Percentiles rank a stretch among this genome's conserved stretches.
phyloP scores from a whole-genome alignment of 2,888 invertebrate genomes.

The Drosophila histrio region DNA sequence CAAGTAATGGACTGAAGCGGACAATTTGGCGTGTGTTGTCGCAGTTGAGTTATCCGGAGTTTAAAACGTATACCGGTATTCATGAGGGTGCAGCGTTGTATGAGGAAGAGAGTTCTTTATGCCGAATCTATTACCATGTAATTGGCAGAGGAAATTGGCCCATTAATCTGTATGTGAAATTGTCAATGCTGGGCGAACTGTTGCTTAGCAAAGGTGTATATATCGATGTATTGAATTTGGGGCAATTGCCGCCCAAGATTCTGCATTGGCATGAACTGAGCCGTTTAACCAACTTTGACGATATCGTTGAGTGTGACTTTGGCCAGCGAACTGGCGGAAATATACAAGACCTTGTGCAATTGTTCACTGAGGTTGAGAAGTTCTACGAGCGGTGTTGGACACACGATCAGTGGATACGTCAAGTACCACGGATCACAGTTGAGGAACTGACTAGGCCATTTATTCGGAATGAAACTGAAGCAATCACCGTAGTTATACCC shows the following conservation, averaged over 20 bases:
- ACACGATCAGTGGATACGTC: slow-evolving; percentile 46
- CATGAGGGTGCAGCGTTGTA: slow-evolving; percentile 27
- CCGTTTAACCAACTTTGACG: slow-evolving; percentile 40
- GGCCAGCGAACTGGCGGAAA: slow-evolving; percentile 9
- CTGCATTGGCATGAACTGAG: slow-evolving; percentile 48
- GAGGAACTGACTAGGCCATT: not conserved
- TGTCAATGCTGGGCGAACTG: slow-evolving; percentile 30
- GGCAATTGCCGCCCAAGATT: slow-evolving; percentile 59
- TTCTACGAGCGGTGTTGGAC: slow-evolving; percentile 57
- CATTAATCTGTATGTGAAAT: slow-evolving; percentile 36
- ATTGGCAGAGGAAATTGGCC: slow-evolving; percentile 58
- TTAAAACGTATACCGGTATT: slow-evolving; percentile 47
- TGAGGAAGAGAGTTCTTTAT: slow-evolving; percentile 6
- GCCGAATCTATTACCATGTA: slow-evolving; percentile 33
- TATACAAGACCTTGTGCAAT: not conserved
- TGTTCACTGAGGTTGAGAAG: slow-evolving; percentile 22
- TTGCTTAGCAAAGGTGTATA: slow-evolving; percentile 51
- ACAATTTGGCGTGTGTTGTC: slow-evolving; percentile 54
- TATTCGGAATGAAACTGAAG: not conserved
- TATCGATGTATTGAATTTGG: slow-evolving; percentile 27
- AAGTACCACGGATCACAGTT: slow-evolving; percentile 39
- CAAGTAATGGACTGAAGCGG: slow-evolving; percentile 33
- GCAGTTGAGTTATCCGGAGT: slow-evolving; percentile 39
- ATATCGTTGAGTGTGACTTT: slow-evolving; percentile 37
- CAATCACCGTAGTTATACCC: not conserved